Evolutionary conservation across 2,888 invertebrate species (phyloP), one percentile per base, ranked within the genome.

Genomic region (Machimus atricapillus): DNA sequence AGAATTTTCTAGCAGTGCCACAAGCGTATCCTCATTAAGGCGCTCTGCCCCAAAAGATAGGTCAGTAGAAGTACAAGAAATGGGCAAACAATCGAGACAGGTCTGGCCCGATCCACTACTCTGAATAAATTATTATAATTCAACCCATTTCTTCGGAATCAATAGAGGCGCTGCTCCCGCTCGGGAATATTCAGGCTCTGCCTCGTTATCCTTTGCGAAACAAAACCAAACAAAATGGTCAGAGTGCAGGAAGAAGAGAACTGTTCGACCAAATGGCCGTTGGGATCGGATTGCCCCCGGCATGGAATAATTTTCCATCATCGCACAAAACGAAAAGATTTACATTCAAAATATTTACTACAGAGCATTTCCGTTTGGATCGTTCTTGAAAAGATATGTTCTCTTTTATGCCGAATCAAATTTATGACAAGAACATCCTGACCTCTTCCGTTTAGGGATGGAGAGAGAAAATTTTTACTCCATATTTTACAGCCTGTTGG

Each of bases 81-180:
- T 82, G 82, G 37, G 66, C 19, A 66, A 37, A 82, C n/a, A 82
- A 58, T 52, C 79, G 79, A 37, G 37, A 37, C 66, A 58, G 58
- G 66, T 82, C 56, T 58, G 82, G 37, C 37, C 37, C 82, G 58
- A 58, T 58, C 52, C 23, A 56, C 27, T 58, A 19, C 19, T 82
- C 66, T 66, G 58, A 82, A 82, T 81, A 81, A 81, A 81, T 82
- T 82, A 58, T 19, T 56, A 82, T 56, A 82, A 82, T 66, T 82
- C 34, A 82, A 31, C 58, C 66, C 66, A 52, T 34, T 34, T 58
- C 52, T 58, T 9, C 8, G 9, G 31, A 56, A 66, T 82, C 58
- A n/a, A 82, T 56, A 82, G 52, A 52, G 40, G 46, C 14, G 16
- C 1, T 79, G 2, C 8, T 40, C 52, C 52, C 14, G 14, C 77